Percentiles rank a stretch among this genome's conserved stretches.
Evolutionary conservation across 2,888 invertebrate genomes (phyloP).

Genomic region (Lasioglossum oenotherae): DNA sequence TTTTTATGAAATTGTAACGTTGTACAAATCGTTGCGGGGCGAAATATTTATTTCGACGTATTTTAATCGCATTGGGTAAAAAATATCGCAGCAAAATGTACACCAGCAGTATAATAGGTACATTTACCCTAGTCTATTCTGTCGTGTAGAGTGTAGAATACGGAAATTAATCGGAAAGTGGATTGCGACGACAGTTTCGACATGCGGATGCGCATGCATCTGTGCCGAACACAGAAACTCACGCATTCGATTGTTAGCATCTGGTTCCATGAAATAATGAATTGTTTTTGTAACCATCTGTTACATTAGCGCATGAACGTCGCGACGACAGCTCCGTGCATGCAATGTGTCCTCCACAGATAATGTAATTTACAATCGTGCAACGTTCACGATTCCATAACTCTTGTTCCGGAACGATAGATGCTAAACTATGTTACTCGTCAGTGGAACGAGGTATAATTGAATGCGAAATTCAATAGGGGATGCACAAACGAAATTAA

Average conservation of each 20-base stretch:
- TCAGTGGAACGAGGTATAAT: neutral
- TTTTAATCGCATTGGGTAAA: no score
- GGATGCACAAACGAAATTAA: constrained; percentile 21
- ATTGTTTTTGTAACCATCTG: constrained; percentile 57
- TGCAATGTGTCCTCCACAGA: constrained; percentile 50
- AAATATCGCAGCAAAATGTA: no score
- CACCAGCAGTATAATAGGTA: no score
- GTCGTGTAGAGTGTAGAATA: neutral
- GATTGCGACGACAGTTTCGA: neutral
- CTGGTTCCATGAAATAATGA: constrained; percentile 50
- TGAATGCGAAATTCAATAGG: constrained; percentile 25
- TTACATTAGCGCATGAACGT: constrained; percentile 34
- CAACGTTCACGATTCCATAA: constrained; percentile 20
- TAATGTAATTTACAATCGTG: constrained; percentile 50
- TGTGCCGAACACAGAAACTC: constrained; percentile 14
- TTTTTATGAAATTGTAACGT: no score
- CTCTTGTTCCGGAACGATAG: constrained; percentile 22
- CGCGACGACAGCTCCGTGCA: constrained; percentile 42
- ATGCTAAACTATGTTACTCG: constrained; percentile 15
- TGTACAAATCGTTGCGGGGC: no score
- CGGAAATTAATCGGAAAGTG: neutral
- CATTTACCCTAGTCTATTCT: neutral
- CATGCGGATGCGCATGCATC: neutral
- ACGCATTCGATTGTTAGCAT: constrained; percentile 42
- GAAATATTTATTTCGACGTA: no score